Evolutionary conservation across 2,113 vertebrate genomes (phyloP).

Genomic region (Vulpes lagopus): DNA sequence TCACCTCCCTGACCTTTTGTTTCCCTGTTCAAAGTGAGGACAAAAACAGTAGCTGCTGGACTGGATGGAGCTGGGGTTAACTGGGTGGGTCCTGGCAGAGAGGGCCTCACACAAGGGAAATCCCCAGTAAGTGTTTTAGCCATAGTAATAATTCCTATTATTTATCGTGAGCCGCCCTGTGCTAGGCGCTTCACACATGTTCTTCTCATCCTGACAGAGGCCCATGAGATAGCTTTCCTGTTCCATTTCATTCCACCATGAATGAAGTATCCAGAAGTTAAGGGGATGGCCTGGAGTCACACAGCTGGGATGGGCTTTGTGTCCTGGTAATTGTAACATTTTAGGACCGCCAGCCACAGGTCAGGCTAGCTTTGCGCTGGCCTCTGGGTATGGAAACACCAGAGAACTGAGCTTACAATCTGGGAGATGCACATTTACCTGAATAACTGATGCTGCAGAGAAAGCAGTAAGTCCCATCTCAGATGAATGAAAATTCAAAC

Average conservation of each 20-base stretch:
- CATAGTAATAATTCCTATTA: background rate
- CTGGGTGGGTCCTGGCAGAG: accelerated
- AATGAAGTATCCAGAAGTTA: background rate
- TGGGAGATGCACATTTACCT: background rate
- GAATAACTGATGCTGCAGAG: background rate
- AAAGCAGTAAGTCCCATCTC: background rate
- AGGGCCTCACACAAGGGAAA: accelerated
- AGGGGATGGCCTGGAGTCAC: background rate
- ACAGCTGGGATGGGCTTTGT: background rate
- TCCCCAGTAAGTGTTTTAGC: background rate
- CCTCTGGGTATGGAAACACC: background rate
- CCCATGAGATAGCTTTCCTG: background rate
- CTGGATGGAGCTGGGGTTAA: accelerated
- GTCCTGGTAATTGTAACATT: background rate
- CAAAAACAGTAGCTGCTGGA: accelerated
- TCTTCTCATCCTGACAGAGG: background rate
- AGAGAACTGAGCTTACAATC: background rate
- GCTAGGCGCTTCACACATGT: accelerated
- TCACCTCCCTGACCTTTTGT: background rate
- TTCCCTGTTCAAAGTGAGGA: background rate
- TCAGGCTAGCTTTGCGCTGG: background rate
- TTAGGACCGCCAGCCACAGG: too few species aligned
- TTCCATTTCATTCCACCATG: background rate
- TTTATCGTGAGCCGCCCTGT: background rate
- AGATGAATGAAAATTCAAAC: background rate